Evolutionary conservation across 2,113 vertebrate species (phyloP), one percentile per base, ranked within the genome.

Genomic region (Pterocles burchelli): DNA sequence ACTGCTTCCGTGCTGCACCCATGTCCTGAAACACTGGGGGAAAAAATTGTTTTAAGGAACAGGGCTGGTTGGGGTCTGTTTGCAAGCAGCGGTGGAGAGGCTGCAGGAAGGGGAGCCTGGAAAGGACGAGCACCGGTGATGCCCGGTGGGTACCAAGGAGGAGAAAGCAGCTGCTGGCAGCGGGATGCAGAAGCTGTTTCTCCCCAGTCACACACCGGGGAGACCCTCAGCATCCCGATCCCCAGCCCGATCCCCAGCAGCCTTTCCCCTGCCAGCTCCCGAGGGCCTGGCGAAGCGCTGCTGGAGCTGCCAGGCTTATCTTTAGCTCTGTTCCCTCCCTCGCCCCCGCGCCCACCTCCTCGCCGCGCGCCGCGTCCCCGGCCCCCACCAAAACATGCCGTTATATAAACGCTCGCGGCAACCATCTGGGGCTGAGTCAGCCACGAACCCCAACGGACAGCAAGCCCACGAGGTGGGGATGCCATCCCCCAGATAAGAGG

Each of bases 301-400:
- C 13, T 93, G 25, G 86, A 68, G 77, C 81, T 95, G 96, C 95
- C 96, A 96, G 90, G 93, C 77, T 96, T 95, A 97, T 97, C 95
- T 96, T 95, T 96, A 96, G 96, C 95, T 92, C 94, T 97, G 95
- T 95, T 96, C 93, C 95, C 94, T 95, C 92, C 88, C 73, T 96
- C 92, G 94, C 85, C 95, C 94, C 96, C 95, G 93, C 85, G 63
- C 90, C 95, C 95, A 93, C 95, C 90, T 84, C 95, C 91, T 93
- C 95, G 55, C 94, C 85, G 70, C 51, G 31, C 88, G 88, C 89
- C 72, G 73, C 96, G 52, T 85, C 96, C 88, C 91, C 96, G 96
- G 95, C 96, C 96, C 95, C 96, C 95, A 45, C 89, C 94, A 92
- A 59, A 95, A 95, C 95, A 89, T 4, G 61, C 67, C 21, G 67